Conservation (phyloP, 2,113 vertebrate species). For the Rhinoderma darwinii region DNA sequence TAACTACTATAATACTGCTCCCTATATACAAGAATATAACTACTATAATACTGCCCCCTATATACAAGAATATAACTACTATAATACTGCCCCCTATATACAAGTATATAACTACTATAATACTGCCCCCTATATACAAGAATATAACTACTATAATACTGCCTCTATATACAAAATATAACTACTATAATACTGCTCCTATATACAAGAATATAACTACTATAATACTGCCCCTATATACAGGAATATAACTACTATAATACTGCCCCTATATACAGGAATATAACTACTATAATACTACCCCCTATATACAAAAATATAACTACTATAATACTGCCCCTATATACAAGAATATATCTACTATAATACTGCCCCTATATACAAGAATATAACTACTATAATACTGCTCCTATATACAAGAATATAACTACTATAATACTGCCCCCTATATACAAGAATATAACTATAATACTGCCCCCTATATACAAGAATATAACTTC, state of each 20-base stretch:
- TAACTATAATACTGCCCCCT: not conserved
- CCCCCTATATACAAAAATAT: not conserved
- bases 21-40: conserved; percentile 15
- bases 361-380: not conserved
- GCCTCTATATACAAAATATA: conserved; percentile 1
- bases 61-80: conserved; percentile 23
- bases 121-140: not conserved
- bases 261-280: not conserved
- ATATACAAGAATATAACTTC: conserved; percentile 14
- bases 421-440: no score
- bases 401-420: not conserved
- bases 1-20: conserved; percentile 8
- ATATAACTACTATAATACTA: conserved; percentile 5
- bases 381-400: conserved; percentile 15
- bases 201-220: conserved; percentile 18
- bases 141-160: conserved; percentile 27
- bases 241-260: conserved; percentile 9
- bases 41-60: conserved; percentile 12
- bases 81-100: conserved; percentile 15
- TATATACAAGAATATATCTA: conserved; percentile 7
- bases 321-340: not conserved
- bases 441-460: conserved; percentile 7
- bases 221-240: conserved; percentile 7
- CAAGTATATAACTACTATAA: conserved; percentile 7
- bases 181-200: conserved; percentile 6